Conservation (phyloP, 2,113 vertebrate species). For the Eulemur macaco region DNA sequence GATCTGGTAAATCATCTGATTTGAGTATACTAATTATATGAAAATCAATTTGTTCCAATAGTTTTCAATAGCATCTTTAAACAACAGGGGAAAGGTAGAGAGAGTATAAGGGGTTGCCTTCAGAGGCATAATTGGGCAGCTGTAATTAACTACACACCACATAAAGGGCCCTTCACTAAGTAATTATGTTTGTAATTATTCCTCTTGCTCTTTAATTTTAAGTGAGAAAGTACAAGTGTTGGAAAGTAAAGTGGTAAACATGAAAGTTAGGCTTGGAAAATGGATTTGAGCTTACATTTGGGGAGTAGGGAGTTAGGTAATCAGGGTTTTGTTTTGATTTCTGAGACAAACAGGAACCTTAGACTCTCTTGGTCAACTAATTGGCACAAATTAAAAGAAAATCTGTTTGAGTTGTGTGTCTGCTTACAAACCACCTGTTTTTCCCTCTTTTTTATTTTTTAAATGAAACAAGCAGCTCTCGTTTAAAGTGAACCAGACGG, state of each 20-base stretch:
- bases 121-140: neutral
- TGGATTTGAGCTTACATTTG: neutral
- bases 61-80: conserved; percentile 54
- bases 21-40: conserved; percentile 72
- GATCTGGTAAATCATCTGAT: conserved; percentile 68
- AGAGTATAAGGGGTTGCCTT: neutral
- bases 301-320: neutral
- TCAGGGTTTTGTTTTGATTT: neutral
- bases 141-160: neutral
- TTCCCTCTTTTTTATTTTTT: neutral
- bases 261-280: neutral
- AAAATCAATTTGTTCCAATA: conserved; percentile 46
- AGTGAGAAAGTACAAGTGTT: neutral
- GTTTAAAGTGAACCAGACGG: conserved; percentile 47
- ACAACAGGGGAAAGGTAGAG: neutral
- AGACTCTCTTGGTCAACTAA: neutral
- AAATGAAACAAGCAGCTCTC: conserved; percentile 50
- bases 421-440: conserved; percentile 35
- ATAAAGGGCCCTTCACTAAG: neutral
- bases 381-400: conserved; percentile 37
- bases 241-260: neutral
- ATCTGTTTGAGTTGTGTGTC: neutral
- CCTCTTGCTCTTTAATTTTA: neutral
- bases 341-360: neutral
- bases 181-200: conserved; percentile 21